Percentiles rank a stretch among this genome's conserved stretches.
Evolutionary conservation across 2,888 invertebrate species (phyloP).

Genomic region (Pyralis farinalis): DNA sequence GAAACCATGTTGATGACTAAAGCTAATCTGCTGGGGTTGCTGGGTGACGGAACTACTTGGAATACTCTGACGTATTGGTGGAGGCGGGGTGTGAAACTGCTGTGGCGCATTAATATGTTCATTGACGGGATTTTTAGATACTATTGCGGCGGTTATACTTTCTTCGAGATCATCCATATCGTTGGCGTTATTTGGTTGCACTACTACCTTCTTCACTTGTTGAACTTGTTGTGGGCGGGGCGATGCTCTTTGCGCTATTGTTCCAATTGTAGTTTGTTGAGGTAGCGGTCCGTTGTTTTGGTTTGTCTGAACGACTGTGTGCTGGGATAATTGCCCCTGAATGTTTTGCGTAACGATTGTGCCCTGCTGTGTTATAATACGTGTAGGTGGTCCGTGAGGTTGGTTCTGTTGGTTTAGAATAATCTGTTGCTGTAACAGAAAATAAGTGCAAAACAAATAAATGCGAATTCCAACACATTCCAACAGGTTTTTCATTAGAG

Average conservation of each 20-base stretch:
- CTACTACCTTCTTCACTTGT: conserved; percentile 61
- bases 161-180: conserved; percentile 78
- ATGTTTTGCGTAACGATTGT: conserved; percentile 63
- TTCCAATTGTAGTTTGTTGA: conserved; percentile 42
- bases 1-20: conserved; percentile 42
- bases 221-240: conserved; percentile 45
- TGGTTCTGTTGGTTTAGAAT: conserved; percentile 57
- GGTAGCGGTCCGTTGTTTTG: conserved; percentile 55
- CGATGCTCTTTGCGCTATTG: conserved; percentile 47
- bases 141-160: conserved; percentile 75
- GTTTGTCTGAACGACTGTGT: conserved; percentile 39
- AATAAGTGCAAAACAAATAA: no score
- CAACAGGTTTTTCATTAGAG: no score
- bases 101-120: conserved; percentile 44
- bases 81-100: conserved; percentile 52
- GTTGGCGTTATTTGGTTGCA: conserved; percentile 67
- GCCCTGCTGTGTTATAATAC: conserved; percentile 67
- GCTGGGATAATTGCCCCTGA: conserved; percentile 44
- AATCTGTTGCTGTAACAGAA: conserved; percentile 41
- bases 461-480: no score
- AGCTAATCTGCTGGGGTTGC: conserved; percentile 43
- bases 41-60: conserved; percentile 23
- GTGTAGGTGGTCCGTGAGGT: conserved; percentile 37
- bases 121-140: conserved; percentile 56
- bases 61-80: conserved; percentile 40